Evolutionary conservation across 2,797 vertebrate species (phyloP).

Genomic region (Periophthalmus magnuspinnatus): DNA sequence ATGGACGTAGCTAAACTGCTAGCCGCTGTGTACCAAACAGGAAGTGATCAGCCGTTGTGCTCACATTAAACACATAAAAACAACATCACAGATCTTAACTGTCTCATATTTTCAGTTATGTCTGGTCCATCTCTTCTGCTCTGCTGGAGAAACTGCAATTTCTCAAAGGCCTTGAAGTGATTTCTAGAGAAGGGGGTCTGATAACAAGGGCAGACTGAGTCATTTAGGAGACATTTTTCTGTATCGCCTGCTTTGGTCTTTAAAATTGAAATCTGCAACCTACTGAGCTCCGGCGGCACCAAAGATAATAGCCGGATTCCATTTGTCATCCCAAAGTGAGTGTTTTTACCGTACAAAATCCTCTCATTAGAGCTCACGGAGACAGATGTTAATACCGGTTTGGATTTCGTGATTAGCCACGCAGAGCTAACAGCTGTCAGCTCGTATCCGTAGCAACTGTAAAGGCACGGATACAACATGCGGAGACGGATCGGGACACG

Average conservation of each 20-base stretch:
- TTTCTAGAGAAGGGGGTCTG: conserved; percentile 26
- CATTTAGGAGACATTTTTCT: conserved; percentile 31
- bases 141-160: conserved; percentile 42
- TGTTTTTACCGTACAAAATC: background rate
- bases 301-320: conserved; percentile 1
- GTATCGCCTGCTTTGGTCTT: conserved; percentile 19
- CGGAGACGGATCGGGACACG: background rate
- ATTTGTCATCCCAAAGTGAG: conserved; percentile 18
- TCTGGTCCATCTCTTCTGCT: conserved; percentile 31
- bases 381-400: background rate
- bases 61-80: background rate
- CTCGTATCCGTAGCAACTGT: conserved; percentile 18
- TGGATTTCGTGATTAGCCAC: conserved; percentile 16
- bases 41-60: too few species aligned
- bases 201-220: conserved; percentile 39
- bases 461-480: background rate
- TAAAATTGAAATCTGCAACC: conserved; percentile 25
- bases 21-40: too few species aligned
- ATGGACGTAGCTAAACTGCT: too few species aligned
- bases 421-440: conserved; percentile 31
- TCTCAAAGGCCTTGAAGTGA: conserved; percentile 38
- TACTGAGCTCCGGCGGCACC: conserved; percentile 16
- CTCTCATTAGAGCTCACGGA: background rate
- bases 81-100: background rate
- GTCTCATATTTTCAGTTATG: background rate